Evolutionary conservation across 2,888 invertebrate genomes (phyloP).

Genomic region (Xylota segnis): DNA sequence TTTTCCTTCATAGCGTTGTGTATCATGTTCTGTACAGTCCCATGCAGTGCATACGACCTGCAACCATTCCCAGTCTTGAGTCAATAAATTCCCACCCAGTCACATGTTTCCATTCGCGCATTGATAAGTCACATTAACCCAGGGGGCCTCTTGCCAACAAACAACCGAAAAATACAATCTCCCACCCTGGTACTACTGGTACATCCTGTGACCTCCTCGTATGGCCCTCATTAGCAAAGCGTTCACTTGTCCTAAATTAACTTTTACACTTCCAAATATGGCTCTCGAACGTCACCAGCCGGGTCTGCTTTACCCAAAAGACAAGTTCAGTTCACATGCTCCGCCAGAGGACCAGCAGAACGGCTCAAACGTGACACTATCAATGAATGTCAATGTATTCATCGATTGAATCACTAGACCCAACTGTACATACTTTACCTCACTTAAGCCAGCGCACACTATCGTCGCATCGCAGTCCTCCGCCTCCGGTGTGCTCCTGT

Average conservation of each 20-base stretch:
- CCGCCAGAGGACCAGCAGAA: constrained; percentile 27
- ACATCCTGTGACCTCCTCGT: constrained; percentile 63
- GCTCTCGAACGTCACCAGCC: constrained; percentile 31
- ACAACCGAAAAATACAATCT: constrained; percentile 3
- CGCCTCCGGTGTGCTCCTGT: constrained; percentile 23
- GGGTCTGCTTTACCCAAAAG: not conserved
- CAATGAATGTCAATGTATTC: constrained; percentile 77
- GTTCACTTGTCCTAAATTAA: constrained; percentile 72
- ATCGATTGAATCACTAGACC: constrained; percentile 73
- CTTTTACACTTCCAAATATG: constrained; percentile 76
- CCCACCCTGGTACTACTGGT: constrained; percentile 16
- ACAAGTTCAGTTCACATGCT: constrained; percentile 73
- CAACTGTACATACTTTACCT: constrained; percentile 61
- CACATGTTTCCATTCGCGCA: not conserved
- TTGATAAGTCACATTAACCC: constrained; percentile 52
- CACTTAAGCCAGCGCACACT: constrained; percentile 37
- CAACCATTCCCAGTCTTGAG: no score
- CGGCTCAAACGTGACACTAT: constrained; percentile 74
- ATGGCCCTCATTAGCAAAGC: constrained; percentile 66
- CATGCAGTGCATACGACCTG: no score
- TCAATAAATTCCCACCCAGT: no score
- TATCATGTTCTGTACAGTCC: no score
- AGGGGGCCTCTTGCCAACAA: not conserved
- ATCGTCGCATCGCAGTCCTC: constrained; percentile 41
- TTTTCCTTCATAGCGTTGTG: no score